Conservation (phyloP, 1,140 invertebrate genomes). For the Stegodyphus mimosarum region DNA sequence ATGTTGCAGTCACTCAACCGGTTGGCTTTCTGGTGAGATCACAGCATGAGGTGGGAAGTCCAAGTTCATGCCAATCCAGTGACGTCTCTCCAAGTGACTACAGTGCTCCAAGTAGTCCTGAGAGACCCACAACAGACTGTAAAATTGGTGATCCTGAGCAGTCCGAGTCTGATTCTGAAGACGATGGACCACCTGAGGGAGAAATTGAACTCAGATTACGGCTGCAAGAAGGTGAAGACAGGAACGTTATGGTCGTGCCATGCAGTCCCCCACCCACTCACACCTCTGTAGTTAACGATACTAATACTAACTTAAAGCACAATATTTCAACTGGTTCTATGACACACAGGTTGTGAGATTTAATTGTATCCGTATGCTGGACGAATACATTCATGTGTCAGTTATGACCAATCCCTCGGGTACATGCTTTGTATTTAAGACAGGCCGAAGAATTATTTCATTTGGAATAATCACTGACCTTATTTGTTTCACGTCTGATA, state of each 20-base stretch:
- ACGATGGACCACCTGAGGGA: neutral
- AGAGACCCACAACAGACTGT: neutral
- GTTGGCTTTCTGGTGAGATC: slow-evolving; percentile 55
- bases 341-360: slow-evolving; percentile 27
- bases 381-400: too few species aligned
- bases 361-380: neutral
- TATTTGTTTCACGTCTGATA: too few species aligned
- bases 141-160: slow-evolving; percentile 3
- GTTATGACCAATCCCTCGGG: too few species aligned
- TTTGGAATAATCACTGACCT: too few species aligned
- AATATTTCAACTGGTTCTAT: slow-evolving; percentile 9
- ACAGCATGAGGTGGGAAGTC: neutral
- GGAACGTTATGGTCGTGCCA: slow-evolving; percentile 53
- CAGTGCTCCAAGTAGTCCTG: slow-evolving; percentile 54
- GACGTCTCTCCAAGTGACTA: slow-evolving; percentile 48
- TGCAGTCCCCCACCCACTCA: neutral
- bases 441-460: too few species aligned
- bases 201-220: slow-evolving; percentile 38
- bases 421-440: too few species aligned
- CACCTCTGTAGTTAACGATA: neutral
- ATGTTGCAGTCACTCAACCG: slow-evolving; percentile 42
- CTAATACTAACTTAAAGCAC: slow-evolving; percentile 11
- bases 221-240: slow-evolving; percentile 52
- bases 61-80: slow-evolving; percentile 48
- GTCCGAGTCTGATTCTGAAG: slow-evolving; percentile 19